Percentiles rank a stretch among this genome's conserved stretches.
These are phyloP conservation scores for Globia sparganii DNA, from an alignment of 2,888 invertebrate species.

Conservation along the genomic window DNA sequence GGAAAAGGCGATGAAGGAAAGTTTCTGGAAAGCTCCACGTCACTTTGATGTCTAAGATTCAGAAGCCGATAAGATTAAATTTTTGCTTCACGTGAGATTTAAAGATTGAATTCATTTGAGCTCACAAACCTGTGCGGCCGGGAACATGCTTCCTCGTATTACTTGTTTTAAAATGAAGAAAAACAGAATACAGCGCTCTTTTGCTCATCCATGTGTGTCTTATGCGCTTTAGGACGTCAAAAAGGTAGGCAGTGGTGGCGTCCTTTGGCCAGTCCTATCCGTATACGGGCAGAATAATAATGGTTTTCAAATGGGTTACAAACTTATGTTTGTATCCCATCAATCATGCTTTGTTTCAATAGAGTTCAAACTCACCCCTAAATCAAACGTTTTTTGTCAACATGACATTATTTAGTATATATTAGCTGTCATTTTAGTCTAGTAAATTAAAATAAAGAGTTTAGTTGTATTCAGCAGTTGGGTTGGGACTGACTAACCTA, in stretches of 20 bases:
- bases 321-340: too few relatives aligned
- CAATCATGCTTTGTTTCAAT: neutral
- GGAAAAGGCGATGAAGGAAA: slow-evolving; percentile 66
- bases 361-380: neutral
- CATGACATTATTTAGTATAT: neutral
- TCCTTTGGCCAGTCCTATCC: too few relatives aligned
- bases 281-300: too few relatives aligned
- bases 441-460: too few relatives aligned
- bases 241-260: neutral
- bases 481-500: neutral
- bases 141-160: neutral
- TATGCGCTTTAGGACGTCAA: slow-evolving; percentile 9
- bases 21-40: slow-evolving; percentile 58
- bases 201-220: neutral
- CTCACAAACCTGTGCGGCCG: neutral
- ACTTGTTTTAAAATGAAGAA: neutral
- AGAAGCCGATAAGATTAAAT: slow-evolving; percentile 60
- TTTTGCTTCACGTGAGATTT: slow-evolving; percentile 50
- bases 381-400: neutral
- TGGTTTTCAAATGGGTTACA: neutral
- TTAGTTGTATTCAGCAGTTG: neutral
- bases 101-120: slow-evolving; percentile 39
- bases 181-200: neutral
- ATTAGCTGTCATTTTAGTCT: neutral
- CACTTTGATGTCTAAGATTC: slow-evolving; percentile 63